Conservation (phyloP, 2,888 invertebrate species). For the Deilephila elpenor region DNA sequence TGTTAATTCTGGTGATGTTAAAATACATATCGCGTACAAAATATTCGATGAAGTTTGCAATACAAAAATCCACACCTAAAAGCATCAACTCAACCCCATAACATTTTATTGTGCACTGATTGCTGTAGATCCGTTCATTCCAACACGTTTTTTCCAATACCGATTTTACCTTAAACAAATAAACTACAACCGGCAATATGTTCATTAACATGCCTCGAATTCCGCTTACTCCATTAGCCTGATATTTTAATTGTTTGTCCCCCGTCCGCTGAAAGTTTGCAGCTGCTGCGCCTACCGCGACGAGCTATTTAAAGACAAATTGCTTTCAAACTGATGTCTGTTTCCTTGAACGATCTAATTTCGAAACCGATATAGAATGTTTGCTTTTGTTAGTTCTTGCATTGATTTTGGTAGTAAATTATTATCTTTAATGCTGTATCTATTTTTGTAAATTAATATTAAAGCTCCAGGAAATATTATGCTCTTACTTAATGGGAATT, state of each 20-base stretch:
- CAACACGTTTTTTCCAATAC: conserved; percentile 49
- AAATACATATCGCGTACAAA: too few species aligned
- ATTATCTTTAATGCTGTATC: too few species aligned
- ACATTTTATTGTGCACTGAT: not conserved
- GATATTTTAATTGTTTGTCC: conserved; percentile 82
- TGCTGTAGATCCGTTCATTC: not conserved
- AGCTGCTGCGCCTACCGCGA: conserved; percentile 76
- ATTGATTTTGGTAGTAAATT: not conserved
- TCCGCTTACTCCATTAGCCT: conserved; percentile 80
- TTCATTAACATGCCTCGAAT: conserved; percentile 80
- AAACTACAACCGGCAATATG: conserved; percentile 73
- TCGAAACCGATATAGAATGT: conserved; percentile 24
- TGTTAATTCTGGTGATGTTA: too few species aligned
- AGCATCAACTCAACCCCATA: not conserved
- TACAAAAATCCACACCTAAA: not conserved
- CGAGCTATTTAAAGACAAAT: conserved; percentile 81
- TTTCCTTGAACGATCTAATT: conserved; percentile 53
- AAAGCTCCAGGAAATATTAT: too few species aligned
- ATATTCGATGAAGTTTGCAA: too few species aligned
- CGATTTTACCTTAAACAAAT: conserved; percentile 60
- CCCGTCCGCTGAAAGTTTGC: conserved; percentile 72
- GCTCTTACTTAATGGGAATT: too few species aligned
- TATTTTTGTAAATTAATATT: too few species aligned
- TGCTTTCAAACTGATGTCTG: conserved; percentile 71
- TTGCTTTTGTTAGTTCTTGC: conserved; percentile 11